Evolutionary conservation across 2,113 vertebrate genomes (phyloP), one percentile per base, ranked within the genome.

Genomic region (Gallinago media): DNA sequence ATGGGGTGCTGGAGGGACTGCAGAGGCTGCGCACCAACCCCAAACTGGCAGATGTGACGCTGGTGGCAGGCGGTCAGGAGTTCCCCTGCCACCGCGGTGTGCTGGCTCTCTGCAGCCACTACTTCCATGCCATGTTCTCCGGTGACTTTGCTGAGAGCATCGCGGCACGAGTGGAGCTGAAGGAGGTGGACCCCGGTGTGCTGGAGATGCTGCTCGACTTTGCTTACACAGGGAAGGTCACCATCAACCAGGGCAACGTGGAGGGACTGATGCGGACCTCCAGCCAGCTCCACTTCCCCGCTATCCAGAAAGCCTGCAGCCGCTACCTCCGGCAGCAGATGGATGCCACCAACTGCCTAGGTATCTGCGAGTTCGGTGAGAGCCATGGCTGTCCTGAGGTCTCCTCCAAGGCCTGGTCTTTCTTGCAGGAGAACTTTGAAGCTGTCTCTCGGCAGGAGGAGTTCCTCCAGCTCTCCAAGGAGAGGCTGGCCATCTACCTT

Each of bases 241-340:
- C 99, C 49, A 98, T 99, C 95, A 99, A 99, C 82, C 99, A 99
- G 97, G 96, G 93, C 81, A 99, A 99, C 0, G 99, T 99, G 94
- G 99, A 99, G 96, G 98, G 97, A 2, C 94, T 99, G 92, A 99
- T 99, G 46, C 94, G 97, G 63, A 98, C 98, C 4, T 99, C 99
- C 73, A 99, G 98, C 52, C 98, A 98, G 94, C 98, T 99, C 38
- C 98, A 99, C 92, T 99, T 99, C 95, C 99, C 99, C 31, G 95
- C 98, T 0, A 98, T 99, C 54, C 98, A 98, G 89, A 96, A 98
- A 14, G 99, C 99, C 73, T 99, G 99, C 82, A 99, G 99, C 96
- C 98, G 99, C 54, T 99, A 99, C 97, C 98, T 99, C 27, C 99
- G 99, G 97, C 99, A 99, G 96, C 99, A 99, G 98, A 99, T 99